Percentiles rank a stretch among this genome's conserved stretches.
Conservation (phyloP, 1,140 invertebrate genomes). For the Drosophila kepulauana region DNA sequence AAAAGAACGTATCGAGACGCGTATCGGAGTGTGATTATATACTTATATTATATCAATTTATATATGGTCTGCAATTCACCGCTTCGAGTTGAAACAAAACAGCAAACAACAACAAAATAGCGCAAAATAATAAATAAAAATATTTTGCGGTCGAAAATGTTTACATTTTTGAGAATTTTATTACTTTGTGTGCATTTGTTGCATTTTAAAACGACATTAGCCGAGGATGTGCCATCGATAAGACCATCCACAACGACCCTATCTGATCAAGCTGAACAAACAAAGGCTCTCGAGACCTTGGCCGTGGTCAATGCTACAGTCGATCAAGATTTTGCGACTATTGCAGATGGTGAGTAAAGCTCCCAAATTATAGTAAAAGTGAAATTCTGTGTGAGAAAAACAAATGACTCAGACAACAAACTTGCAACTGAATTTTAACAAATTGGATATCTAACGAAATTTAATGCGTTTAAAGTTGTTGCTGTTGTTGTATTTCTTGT, state of each 20-base stretch:
- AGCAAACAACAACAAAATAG: slow-evolving; percentile 72
- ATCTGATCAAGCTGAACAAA: slow-evolving; percentile 25
- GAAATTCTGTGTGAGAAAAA: slow-evolving; percentile 27
- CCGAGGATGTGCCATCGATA: slow-evolving; percentile 55
- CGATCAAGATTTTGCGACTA: slow-evolving; percentile 10
- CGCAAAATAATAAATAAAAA: slow-evolving; percentile 48
- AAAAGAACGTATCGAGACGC: slow-evolving; percentile 39
- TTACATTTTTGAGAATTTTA: slow-evolving; percentile 76
- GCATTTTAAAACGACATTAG: slow-evolving; percentile 75
- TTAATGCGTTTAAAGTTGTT: not conserved
- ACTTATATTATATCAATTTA: slow-evolving; percentile 63
- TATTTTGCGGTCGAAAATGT: slow-evolving; percentile 59
- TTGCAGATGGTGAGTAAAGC: slow-evolving; percentile 30
- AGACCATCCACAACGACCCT: slow-evolving; percentile 29
- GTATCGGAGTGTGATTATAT: slow-evolving; percentile 58
- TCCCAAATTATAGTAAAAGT: slow-evolving; percentile 21
- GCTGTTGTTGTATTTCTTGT: not conserved
- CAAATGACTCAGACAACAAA: slow-evolving; percentile 58
- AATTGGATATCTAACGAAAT: not conserved
- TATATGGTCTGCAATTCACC: slow-evolving; percentile 67
- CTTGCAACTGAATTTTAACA: not conserved
- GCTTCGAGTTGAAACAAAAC: slow-evolving; percentile 44
- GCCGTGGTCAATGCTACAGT: slow-evolving; percentile 47
- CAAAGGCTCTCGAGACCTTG: slow-evolving; percentile 38
- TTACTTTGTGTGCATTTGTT: slow-evolving; percentile 81